These are phyloP conservation scores for Muscidifurax raptorellus DNA, from an alignment of 1,140 invertebrate species.

Conservation along the genomic window DNA sequence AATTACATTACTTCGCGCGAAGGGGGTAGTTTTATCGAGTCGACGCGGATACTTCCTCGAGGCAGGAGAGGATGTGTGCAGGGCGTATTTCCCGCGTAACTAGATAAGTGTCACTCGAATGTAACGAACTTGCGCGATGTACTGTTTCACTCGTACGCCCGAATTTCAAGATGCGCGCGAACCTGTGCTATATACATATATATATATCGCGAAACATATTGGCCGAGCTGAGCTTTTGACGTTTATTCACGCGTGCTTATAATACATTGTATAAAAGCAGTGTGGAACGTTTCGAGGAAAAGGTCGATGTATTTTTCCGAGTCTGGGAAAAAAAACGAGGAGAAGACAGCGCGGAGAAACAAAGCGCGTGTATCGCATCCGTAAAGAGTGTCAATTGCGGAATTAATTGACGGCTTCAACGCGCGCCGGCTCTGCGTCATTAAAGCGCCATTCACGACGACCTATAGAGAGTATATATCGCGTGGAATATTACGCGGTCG, in stretches of 20 bases:
- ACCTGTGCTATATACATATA: no score
- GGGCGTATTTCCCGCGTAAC: conserved; percentile 12
- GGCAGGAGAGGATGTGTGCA: conserved; percentile 24
- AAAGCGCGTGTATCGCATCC: conserved; percentile 11
- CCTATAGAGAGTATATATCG: conserved; percentile 47
- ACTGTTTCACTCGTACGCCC: not conserved
- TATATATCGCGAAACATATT: no score
- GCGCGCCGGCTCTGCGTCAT: conserved; percentile 51
- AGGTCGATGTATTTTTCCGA: not conserved
- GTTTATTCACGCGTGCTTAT: not conserved
- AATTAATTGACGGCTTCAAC: conserved; percentile 36
- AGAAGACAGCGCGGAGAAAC: no score
- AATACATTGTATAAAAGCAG: not conserved
- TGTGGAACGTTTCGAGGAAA: not conserved
- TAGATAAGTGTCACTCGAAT: conserved; percentile 36
- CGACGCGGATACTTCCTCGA: conserved; percentile 52
- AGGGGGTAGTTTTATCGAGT: conserved; percentile 59
- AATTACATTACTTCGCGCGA: conserved; percentile 57
- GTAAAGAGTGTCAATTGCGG: conserved; percentile 38
- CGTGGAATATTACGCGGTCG: conserved; percentile 34
- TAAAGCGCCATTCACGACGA: conserved; percentile 62
- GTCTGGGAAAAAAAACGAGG: not conserved
- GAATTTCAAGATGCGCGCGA: not conserved
- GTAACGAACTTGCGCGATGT: not conserved
- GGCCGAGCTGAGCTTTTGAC: not conserved